phyloP scores from a whole-genome alignment of 2,113 vertebrate genomes.

The Perca schrenkii region DNA sequence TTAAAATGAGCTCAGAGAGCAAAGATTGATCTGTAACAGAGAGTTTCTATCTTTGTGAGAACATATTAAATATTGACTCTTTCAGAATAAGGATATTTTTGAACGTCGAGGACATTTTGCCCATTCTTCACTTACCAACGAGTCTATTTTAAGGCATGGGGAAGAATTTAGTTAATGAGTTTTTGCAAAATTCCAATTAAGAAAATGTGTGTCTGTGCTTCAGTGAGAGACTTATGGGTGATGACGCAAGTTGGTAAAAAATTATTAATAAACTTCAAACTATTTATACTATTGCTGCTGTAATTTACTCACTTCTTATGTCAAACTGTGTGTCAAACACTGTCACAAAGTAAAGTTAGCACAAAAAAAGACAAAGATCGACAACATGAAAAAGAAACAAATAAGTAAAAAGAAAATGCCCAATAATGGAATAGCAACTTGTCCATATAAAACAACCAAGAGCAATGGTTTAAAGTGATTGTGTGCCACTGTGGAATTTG shows the following conservation, averaged over 20 bases:
- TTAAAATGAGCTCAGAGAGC: background rate
- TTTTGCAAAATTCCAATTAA: conserved; percentile 11
- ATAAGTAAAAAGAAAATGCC: conserved; percentile 58
- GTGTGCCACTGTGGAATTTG: conserved; percentile 79
- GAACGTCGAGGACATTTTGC: background rate
- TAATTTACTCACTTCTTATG: background rate
- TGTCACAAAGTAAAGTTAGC: conserved; percentile 17
- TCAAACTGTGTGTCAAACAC: background rate
- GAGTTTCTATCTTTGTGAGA: conserved; percentile 18
- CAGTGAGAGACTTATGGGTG: background rate
- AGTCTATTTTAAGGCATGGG: background rate
- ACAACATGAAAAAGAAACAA: conserved; percentile 31
- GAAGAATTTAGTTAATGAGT: conserved; percentile 2
- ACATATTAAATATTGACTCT: background rate
- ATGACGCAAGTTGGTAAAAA: background rate
- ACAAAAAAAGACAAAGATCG: background rate
- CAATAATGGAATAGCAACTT: conserved; percentile 69
- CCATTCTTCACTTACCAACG: background rate
- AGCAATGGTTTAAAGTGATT: conserved; percentile 78
- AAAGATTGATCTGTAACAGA: background rate
- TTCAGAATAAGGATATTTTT: conserved; percentile 11
- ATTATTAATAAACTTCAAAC: background rate
- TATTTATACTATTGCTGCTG: background rate
- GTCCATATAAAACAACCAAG: conserved; percentile 48
- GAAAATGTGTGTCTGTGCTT: conserved; percentile 8